A percentile compares a stretch with the other conserved stretches of the same genome.
Conservation (phyloP, 2,113 vertebrate species). For the Oncorhynchus keta region DNA sequence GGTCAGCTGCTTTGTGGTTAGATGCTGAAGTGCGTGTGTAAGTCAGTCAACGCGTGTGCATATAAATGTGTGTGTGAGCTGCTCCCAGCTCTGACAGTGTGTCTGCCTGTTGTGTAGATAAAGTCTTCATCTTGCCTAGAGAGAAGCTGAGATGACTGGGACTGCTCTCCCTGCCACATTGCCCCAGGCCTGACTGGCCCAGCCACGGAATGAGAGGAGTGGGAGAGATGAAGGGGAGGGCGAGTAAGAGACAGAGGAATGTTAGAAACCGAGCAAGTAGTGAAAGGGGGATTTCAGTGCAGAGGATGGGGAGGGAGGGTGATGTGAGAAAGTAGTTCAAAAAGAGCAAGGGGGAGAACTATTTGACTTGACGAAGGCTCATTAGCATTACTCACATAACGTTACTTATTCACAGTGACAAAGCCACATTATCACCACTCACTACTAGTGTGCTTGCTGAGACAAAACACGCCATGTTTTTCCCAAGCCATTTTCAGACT, state of each 20-base stretch:
- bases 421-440: not conserved
- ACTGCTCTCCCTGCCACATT: conserved; percentile 22
- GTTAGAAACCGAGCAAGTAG: not conserved
- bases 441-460: not conserved
- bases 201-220: conserved; percentile 7
- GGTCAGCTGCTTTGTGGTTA: conserved; percentile 59
- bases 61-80: conserved; percentile 37
- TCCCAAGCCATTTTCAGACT: not conserved
- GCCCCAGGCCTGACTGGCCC: conserved; percentile 20
- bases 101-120: conserved; percentile 42
- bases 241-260: not conserved
- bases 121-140: conserved; percentile 27
- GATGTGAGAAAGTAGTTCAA: not conserved
- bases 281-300: not conserved
- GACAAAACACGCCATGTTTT: not conserved
- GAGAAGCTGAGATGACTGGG: conserved; percentile 22
- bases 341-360: not conserved
- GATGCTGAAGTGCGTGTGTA: conserved; percentile 1
- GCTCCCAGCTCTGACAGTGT: conserved; percentile 43
- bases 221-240: not conserved
- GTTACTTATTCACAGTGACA: not conserved
- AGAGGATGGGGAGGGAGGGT: not conserved
- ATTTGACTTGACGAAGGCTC: not conserved
- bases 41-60: not conserved
- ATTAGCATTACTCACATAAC: not conserved